Percentiles rank a stretch among this genome's conserved stretches.
phyloP scores from a whole-genome alignment of 2,113 vertebrate species.

The Lepus americanus region DNA sequence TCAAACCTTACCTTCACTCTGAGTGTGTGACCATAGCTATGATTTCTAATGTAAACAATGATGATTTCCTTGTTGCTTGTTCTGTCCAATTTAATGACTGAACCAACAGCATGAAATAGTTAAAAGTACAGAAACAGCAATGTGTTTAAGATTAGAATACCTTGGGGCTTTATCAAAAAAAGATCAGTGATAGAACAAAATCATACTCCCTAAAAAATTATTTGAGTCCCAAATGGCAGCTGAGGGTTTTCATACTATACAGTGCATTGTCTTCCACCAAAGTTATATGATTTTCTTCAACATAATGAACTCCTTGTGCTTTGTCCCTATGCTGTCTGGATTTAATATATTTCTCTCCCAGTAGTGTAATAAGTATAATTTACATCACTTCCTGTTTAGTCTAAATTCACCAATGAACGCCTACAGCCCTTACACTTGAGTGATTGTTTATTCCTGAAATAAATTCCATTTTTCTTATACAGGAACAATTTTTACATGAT shows the following conservation, averaged over 20 bases:
- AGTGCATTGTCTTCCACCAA: slow-evolving; percentile 64
- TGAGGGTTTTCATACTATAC: slow-evolving; percentile 71
- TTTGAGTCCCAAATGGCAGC: slow-evolving; percentile 65
- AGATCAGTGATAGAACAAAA: slow-evolving; percentile 65
- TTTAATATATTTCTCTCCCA: slow-evolving; percentile 87
- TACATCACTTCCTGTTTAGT: slow-evolving; percentile 86
- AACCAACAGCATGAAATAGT: slow-evolving; percentile 29
- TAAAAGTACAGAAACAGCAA: slow-evolving; percentile 67
- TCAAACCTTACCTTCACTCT: background rate
- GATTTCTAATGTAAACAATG: background rate
- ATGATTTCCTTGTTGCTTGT: slow-evolving; percentile 5
- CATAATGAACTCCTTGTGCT: slow-evolving; percentile 86
- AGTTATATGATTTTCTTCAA: slow-evolving; percentile 72
- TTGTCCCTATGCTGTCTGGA: slow-evolving; percentile 78
- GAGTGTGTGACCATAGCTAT: background rate
- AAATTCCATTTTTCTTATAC: slow-evolving; percentile 84
- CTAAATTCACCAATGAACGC: slow-evolving; percentile 85
- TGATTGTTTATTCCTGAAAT: slow-evolving; percentile 81
- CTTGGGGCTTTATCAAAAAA: slow-evolving; percentile 65
- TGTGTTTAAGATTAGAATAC: slow-evolving; percentile 70
- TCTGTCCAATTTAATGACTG: background rate
- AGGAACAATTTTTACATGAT: slow-evolving; percentile 81
- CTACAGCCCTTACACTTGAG: slow-evolving; percentile 81
- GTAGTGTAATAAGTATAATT: slow-evolving; percentile 82
- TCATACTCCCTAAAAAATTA: slow-evolving; percentile 1